Evolutionary conservation across 2,113 vertebrate species (phyloP).

Genomic region (Cephalopholis sonnerati): DNA sequence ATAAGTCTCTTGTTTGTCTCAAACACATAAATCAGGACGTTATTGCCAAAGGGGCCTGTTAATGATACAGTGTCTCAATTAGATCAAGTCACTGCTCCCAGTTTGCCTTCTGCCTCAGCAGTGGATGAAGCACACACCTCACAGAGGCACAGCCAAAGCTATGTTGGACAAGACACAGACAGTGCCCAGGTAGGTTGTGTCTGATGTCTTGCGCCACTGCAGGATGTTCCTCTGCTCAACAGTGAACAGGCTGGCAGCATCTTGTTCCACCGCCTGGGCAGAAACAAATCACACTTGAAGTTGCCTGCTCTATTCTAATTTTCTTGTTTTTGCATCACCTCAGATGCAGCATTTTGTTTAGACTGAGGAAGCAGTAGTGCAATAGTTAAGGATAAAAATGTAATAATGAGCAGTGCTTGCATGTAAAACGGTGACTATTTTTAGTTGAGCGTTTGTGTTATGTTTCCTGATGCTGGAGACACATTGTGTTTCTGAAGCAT

Average conservation of each 20-base stretch:
- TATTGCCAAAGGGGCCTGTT: conserved; percentile 62
- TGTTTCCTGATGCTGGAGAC: conserved; percentile 25
- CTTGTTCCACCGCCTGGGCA: conserved; percentile 19
- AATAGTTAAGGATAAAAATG: conserved; percentile 49
- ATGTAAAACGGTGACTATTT: conserved; percentile 50
- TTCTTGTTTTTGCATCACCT: conserved; percentile 69
- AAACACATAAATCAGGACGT: conserved; percentile 61
- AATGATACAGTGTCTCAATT: conserved; percentile 74
- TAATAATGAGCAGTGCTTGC: conserved; percentile 62
- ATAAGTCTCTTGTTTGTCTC: conserved; percentile 31
- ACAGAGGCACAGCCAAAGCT: conserved; percentile 27
- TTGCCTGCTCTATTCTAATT: conserved; percentile 40
- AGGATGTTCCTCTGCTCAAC: conserved; percentile 17
- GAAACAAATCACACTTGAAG: conserved; percentile 20
- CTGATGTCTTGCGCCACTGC: conserved; percentile 18
- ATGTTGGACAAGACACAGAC: conserved; percentile 26
- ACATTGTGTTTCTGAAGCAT: conserved; percentile 18
- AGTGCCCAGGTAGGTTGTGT: not conserved
- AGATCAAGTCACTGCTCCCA: conserved; percentile 68
- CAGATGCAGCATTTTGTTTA: conserved; percentile 54
- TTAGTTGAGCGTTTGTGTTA: conserved; percentile 26
- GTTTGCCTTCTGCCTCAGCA: conserved; percentile 67
- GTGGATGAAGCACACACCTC: conserved; percentile 42
- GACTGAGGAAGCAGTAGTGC: conserved; percentile 37
- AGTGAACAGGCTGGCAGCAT: conserved; percentile 13